Conservation (phyloP, 2,888 invertebrate species). For the Leucoptera coffeella region DNA sequence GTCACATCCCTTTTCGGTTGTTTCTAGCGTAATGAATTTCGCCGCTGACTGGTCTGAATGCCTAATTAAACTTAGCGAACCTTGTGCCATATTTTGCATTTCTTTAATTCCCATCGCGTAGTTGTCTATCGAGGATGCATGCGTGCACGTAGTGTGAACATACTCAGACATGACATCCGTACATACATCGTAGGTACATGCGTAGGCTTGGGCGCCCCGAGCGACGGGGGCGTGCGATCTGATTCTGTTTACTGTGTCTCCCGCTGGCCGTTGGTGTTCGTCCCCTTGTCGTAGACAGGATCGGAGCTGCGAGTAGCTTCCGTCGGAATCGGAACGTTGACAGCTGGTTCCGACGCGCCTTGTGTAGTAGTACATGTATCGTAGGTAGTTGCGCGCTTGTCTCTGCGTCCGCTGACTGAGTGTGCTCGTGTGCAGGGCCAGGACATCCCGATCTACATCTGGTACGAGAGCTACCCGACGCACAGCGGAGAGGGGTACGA, state of each 20-base stretch:
- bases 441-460: constrained; percentile 95
- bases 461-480: constrained; percentile 96
- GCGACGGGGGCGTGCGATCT: too few species aligned
- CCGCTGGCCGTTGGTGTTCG: background rate
- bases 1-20: constrained; percentile 1
- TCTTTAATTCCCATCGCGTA: too few species aligned
- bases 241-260: constrained; percentile 11
- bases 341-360: background rate
- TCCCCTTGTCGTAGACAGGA: constrained; percentile 16
- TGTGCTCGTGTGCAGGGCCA: constrained; percentile 65
- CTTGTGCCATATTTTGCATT: too few species aligned
- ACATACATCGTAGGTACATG: too few species aligned
- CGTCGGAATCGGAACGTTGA: constrained; percentile 3
- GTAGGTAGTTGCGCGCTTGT: constrained; percentile 13
- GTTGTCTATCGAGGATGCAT: too few species aligned
- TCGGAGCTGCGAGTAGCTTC: constrained; percentile 12
- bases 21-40: too few species aligned
- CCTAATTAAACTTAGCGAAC: too few species aligned
- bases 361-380: background rate
- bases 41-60: too few species aligned
- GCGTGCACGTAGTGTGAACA: too few species aligned
- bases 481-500: constrained; percentile 94
- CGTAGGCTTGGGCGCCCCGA: too few species aligned
- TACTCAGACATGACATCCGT: too few species aligned
- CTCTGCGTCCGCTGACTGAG: constrained; percentile 11